phyloP scores from a whole-genome alignment of 2,888 invertebrate genomes.

The Anagyrus pseudococci region DNA sequence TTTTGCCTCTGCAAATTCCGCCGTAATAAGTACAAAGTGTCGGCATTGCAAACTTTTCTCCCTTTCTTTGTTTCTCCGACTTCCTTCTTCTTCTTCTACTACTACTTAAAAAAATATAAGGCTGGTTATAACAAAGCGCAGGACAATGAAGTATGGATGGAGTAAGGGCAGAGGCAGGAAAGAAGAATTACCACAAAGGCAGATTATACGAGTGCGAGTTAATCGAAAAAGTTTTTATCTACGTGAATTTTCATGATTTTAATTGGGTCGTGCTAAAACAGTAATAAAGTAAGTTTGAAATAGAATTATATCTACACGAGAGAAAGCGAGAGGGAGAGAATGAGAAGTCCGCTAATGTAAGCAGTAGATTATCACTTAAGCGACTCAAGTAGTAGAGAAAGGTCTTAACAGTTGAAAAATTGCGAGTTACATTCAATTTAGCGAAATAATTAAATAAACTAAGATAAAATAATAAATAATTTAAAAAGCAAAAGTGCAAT shows the following conservation, averaged over 20 bases:
- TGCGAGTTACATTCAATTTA: no score
- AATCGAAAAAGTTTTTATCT: constrained; percentile 34
- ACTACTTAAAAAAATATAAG: neutral
- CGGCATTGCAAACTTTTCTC: no score
- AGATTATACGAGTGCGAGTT: constrained; percentile 19
- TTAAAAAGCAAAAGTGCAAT: no score
- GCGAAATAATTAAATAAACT: no score
- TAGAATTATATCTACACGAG: constrained; percentile 1
- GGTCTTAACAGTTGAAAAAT: no score
- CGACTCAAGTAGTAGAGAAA: no score
- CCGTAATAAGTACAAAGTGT: neutral
- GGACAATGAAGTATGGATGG: neutral
- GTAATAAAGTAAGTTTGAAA: constrained; percentile 6
- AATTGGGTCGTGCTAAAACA: constrained; percentile 13
- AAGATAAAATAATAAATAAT: no score
- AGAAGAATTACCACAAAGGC: constrained; percentile 6
- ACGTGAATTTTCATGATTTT: constrained; percentile 29
- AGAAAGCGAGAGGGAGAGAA: no score
- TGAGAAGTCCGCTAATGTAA: no score
- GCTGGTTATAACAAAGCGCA: no score
- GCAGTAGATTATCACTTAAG: no score
- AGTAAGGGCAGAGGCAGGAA: constrained; percentile 1
- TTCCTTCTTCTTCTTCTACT: neutral
- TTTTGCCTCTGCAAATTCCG: neutral
- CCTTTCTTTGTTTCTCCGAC: no score